Evolutionary conservation across 2,888 invertebrate genomes (phyloP), one percentile per base, ranked within the genome.

Genomic region (Tinea semifulvella): DNA sequence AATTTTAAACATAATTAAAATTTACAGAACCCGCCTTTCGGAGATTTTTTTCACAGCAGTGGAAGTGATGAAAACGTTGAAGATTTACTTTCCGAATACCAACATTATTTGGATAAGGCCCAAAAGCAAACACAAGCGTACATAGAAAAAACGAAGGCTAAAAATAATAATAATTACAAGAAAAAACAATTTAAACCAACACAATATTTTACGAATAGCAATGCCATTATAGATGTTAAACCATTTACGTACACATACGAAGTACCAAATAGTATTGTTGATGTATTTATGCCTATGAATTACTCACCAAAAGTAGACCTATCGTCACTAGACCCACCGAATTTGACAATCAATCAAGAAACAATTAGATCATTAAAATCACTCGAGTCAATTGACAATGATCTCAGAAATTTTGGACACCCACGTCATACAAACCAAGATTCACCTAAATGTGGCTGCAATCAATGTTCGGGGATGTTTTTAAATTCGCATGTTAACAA

Each of bases 41-140:
- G 68, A 46, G 52, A 54, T 13, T 51, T 63, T 26, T 44, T 59
- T 39, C 68, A 63, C 51, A 68, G 49, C 13, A 48, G 63, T 2
- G 72, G 72, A 48, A 74, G 71, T 49, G 65, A 69, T 18, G 79
- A 80, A 51, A 65, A 68, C 43, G 54, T 74, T 14, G 73, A 76
- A 49, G 67, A 71, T 51, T 61, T 80, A 35, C 50, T 79, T 48
- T 58, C 61, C 19, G 75, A 79, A 60, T 80, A 79, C 50, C 73
- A 79, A 52, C 64, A 63, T 39, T 68, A 70, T 50, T 62, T 80
- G 54, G 72, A 79, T 35, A 77, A 64, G 53, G 75, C 73, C 45
- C 69, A 75, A 40, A 73, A 71, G 48, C 73, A 77, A 50, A 62
- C 63, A 48, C 52, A 61, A 44, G 60, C 58, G 43, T 71, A 68